Percentiles rank a stretch among this genome's conserved stretches.
phyloP scores from a whole-genome alignment of 2,797 vertebrate species.

The Cryptoprocta ferox region DNA sequence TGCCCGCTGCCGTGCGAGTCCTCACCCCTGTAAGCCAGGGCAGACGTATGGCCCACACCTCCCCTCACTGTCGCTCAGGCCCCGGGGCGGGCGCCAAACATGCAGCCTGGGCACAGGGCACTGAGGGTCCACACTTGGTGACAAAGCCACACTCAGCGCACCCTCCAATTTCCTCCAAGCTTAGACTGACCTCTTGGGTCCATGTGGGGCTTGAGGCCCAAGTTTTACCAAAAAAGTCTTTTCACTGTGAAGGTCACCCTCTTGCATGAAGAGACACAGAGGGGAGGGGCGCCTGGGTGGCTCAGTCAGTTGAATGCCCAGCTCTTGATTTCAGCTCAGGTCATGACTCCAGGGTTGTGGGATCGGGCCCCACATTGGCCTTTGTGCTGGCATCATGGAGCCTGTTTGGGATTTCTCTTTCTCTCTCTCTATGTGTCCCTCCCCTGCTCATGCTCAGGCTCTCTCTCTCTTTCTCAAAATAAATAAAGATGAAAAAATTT shows the following conservation, averaged over 20 bases:
- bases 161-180: not conserved
- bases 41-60: fast-evolving
- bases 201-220: too few species aligned
- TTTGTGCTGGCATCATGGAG: too few species aligned
- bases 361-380: too few species aligned
- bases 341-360: too few species aligned
- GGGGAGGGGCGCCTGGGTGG: not conserved
- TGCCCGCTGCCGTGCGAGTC: too few species aligned
- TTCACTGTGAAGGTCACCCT: not conserved
- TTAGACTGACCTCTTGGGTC: not conserved
- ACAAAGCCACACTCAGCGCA: not conserved
- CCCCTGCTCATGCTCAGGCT: too few species aligned
- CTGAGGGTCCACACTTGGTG: not conserved
- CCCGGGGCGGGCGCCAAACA: not conserved
- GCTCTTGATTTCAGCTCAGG: too few species aligned
- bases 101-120: not conserved
- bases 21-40: not conserved
- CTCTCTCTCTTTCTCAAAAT: too few species aligned
- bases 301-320: too few species aligned
- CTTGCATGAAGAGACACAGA: not conserved
- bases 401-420: too few species aligned
- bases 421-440: too few species aligned
- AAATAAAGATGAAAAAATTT: too few species aligned
- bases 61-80: fast-evolving
- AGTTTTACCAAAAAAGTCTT: not conserved